Evolutionary conservation across 1,140 invertebrate genomes (phyloP), one percentile per base, ranked within the genome.

Genomic region (Drosophila bipectinata): DNA sequence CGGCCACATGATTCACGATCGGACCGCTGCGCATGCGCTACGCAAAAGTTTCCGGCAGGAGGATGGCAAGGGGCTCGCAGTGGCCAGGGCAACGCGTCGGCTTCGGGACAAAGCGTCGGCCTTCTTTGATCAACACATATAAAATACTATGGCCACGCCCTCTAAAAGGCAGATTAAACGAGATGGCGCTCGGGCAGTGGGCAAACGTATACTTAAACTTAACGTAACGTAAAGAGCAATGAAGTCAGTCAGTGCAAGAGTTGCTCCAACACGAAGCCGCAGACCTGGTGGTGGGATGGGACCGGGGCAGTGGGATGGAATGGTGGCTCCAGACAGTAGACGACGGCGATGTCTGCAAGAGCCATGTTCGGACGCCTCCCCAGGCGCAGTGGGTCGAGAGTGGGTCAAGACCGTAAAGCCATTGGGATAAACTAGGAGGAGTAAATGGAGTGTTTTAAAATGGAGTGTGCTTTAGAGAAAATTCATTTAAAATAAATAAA

Each of bases 101-200:
- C 61, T 55, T 28, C 34, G 62, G 51, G 59, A 73, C 84, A 91
- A 91, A 91, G 90, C 44, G 87, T 73, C 90, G 90, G 90, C 72
- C 49, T 71, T 60, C 90, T 91, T 91, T 91, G 90, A 91, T 91
- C 90, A 91, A 55, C 66, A 81, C 78, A 87, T 90, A 91, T 91
- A 91, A 91, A 91, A 91, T 91, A 91, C 90, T 91, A 80, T 90
- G 68, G 85, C 90, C 90, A 87, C 90, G 90, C 90, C 90, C 90
- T 77, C 72, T 87, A 90, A 90, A 90, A 90, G 89, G 90, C 73
- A 91, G 89, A 90, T 90, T 91, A 91, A 91, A 91, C 89, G 90
- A 91, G 90, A 91, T 91, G 90, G 90, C 90, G 90, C 90, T 91
- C 90, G 68, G 82, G 53, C 72, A 72, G 78, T 90, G 68, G 79